phyloP scores from a whole-genome alignment of 2,888 invertebrate species.

The Nasonovia ribisnigri region DNA sequence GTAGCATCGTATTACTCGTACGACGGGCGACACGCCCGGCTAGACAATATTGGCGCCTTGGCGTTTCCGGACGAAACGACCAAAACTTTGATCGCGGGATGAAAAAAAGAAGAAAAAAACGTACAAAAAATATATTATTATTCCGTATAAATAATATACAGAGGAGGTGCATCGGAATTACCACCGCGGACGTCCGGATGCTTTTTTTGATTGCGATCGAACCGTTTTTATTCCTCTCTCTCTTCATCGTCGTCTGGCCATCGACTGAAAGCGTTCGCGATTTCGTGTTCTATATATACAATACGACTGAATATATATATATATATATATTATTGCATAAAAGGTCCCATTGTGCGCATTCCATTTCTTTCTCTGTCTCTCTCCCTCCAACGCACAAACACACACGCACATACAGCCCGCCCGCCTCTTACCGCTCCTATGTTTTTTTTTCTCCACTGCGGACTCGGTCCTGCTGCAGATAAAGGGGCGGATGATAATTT shows the following conservation, averaged over 20 bases:
- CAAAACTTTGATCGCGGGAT: not conserved
- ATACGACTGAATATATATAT: not conserved
- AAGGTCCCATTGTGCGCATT: conserved; percentile 16
- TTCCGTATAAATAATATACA: not conserved
- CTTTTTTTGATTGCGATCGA: conserved; percentile 27
- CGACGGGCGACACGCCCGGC: not conserved
- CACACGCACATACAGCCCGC: not conserved
- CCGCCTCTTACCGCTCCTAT: not conserved
- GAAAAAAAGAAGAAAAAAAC: not conserved
- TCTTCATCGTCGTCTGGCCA: not conserved
- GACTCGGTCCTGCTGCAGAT: conserved; percentile 35
- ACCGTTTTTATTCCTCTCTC: not conserved
- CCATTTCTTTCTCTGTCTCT: not conserved
- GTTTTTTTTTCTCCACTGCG: not conserved
- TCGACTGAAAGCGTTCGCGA: not conserved
- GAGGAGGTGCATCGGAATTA: conserved; percentile 8
- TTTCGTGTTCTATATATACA: not conserved
- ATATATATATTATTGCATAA: conserved; percentile 22
- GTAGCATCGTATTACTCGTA: not conserved
- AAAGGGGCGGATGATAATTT: conserved; percentile 61
- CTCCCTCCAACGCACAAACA: not conserved
- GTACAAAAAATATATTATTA: not conserved
- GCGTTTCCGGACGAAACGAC: not conserved
- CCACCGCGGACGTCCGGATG: conserved; percentile 31
- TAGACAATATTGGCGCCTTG: conserved; percentile 48